phyloP scores from a whole-genome alignment of 1,140 invertebrate genomes.

The Colletes latitarsis region DNA sequence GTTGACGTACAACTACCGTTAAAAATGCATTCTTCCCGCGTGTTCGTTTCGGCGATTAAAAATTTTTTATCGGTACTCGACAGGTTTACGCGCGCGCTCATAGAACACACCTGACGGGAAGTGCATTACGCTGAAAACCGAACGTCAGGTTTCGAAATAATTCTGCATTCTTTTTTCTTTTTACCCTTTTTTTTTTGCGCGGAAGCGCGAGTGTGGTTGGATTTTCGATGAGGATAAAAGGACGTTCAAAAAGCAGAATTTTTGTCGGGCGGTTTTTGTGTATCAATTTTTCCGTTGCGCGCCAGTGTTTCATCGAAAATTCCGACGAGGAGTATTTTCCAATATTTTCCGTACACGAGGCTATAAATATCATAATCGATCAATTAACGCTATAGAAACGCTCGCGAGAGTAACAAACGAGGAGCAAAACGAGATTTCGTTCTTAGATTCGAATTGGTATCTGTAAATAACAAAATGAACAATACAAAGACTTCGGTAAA shows the following conservation, averaged over 20 bases:
- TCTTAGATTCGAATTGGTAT: too few species aligned
- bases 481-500: too few species aligned
- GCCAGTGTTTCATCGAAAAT: background rate
- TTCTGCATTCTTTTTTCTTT: background rate
- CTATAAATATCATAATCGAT: too few species aligned
- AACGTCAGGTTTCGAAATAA: constrained; percentile 63
- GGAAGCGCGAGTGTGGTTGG: background rate
- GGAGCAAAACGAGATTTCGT: too few species aligned
- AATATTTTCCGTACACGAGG: too few species aligned
- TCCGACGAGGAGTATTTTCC: background rate
- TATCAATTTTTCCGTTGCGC: background rate
- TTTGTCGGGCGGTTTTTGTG: background rate
- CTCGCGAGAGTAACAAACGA: too few species aligned
- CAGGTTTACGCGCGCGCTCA: constrained; percentile 43
- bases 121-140: constrained; percentile 59
- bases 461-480: too few species aligned
- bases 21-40: constrained; percentile 10
- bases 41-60: constrained; percentile 53
- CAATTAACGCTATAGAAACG: too few species aligned
- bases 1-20: constrained; percentile 38
- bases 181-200: background rate
- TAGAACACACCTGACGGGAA: constrained; percentile 67
- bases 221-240: background rate
- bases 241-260: background rate
- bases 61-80: constrained; percentile 55